Percentiles rank a stretch among this genome's conserved stretches.
Conservation (phyloP, 2,888 invertebrate genomes). For the Galeruca laticollis region DNA sequence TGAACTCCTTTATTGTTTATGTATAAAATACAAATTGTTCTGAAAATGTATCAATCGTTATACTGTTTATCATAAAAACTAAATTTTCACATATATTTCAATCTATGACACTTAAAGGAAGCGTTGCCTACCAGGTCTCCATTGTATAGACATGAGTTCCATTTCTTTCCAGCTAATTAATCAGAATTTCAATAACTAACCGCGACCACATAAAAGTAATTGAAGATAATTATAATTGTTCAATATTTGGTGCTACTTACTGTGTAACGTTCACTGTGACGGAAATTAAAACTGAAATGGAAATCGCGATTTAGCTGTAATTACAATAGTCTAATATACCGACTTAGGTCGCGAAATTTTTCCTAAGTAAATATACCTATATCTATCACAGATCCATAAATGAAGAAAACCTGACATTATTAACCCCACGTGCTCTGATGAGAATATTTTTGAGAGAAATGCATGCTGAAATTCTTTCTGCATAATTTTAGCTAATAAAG, state of each 20-base stretch:
- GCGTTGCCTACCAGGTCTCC: too few relatives aligned
- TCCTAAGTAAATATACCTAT: too few relatives aligned
- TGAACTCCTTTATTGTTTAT: constrained; percentile 3
- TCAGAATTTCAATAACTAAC: not conserved
- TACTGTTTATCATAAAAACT: not conserved
- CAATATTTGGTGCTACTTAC: not conserved
- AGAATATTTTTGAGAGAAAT: too few relatives aligned
- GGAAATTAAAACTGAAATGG: not conserved
- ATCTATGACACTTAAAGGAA: too few relatives aligned
- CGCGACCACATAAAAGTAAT: not conserved
- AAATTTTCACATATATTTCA: not conserved
- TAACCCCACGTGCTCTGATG: too few relatives aligned
- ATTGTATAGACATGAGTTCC: not conserved
- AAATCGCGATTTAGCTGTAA: not conserved
- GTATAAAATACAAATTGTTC: not conserved
- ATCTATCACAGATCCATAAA: too few relatives aligned
- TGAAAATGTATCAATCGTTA: not conserved
- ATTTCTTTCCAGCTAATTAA: not conserved
- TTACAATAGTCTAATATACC: not conserved
- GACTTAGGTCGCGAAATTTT: too few relatives aligned
- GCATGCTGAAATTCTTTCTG: too few relatives aligned
- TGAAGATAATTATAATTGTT: not conserved
- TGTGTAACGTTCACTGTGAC: not conserved
- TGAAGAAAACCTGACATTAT: too few relatives aligned
- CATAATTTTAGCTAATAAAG: too few relatives aligned